Conservation (phyloP, 2,113 vertebrate genomes). For the Hemibagrus wyckioides region DNA sequence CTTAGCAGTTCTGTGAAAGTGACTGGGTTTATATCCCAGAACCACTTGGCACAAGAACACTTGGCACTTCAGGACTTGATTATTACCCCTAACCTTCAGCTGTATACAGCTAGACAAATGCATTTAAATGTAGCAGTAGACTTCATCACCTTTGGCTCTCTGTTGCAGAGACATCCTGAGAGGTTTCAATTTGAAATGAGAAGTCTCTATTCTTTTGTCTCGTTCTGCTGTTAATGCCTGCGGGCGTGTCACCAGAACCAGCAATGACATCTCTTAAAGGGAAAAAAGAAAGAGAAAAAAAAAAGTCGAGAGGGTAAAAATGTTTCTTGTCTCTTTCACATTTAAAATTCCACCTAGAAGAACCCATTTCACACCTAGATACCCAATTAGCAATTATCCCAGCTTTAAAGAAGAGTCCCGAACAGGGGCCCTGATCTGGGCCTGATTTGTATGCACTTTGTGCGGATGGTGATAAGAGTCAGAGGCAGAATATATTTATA, state of each 20-base stretch:
- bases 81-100: neutral
- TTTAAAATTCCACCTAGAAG: conserved; percentile 67
- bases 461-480: conserved; percentile 70
- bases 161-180: conserved; percentile 13
- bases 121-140: neutral
- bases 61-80: neutral
- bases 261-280: conserved; percentile 58
- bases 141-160: conserved; percentile 17
- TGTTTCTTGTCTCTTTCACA: conserved; percentile 43
- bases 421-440: conserved; percentile 64
- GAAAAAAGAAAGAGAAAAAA: conserved; percentile 45
- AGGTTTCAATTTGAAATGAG: conserved; percentile 49
- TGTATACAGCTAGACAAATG: neutral
- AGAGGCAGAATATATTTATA: conserved; percentile 64
- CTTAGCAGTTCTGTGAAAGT: neutral
- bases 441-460: conserved; percentile 73
- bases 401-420: conserved; percentile 63
- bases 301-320: conserved; percentile 25
- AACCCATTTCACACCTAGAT: conserved; percentile 62
- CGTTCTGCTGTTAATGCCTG: conserved; percentile 43
- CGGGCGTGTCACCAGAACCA: conserved; percentile 58
- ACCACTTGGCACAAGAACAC: neutral
- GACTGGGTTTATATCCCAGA: neutral
- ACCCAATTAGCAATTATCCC: conserved; percentile 72
- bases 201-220: conserved; percentile 50